These are phyloP conservation scores for Discoglossus pictus DNA, from an alignment of 2,797 vertebrate species.

Conservation along the genomic window DNA sequence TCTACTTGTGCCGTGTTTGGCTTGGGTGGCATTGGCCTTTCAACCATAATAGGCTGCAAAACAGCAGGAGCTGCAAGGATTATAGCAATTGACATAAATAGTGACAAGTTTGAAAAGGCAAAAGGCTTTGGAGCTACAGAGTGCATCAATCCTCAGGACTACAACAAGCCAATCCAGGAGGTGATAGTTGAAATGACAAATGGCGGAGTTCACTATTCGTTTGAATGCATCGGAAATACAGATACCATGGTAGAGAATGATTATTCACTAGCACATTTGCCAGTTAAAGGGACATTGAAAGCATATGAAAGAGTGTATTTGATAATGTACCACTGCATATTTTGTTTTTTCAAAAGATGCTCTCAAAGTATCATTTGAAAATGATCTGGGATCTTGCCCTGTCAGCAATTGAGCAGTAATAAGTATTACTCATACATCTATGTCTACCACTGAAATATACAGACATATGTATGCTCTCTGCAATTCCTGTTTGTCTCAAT, in stretches of 20 bases:
- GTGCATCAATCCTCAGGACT: constrained; percentile 76
- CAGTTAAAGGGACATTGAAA: too few species aligned
- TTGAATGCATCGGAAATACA: constrained; percentile 81
- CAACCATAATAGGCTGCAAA: constrained; percentile 78
- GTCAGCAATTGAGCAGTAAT: too few species aligned
- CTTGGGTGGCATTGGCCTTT: constrained; percentile 77
- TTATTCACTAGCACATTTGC: background rate
- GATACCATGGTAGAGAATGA: constrained; percentile 69
- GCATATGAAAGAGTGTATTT: too few species aligned
- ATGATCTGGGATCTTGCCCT: too few species aligned
- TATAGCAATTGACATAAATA: constrained; percentile 78
- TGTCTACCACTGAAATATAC: too few species aligned
- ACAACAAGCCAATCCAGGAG: constrained; percentile 75
- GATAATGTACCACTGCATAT: too few species aligned
- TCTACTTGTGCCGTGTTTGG: constrained; percentile 79
- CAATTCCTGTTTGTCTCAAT: too few species aligned
- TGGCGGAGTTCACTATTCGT: constrained; percentile 80
- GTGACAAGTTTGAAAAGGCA: constrained; percentile 72
- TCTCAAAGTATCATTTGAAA: too few species aligned
- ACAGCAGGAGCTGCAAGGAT: constrained; percentile 75
- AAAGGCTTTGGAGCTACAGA: constrained; percentile 78
- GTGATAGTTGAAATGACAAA: constrained; percentile 80
- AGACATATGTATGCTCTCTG: too few species aligned
- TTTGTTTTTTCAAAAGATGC: too few species aligned
- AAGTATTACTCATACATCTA: too few species aligned